Conservation (phyloP, 2,888 invertebrate species). For the Lasioglossum zephyrum region DNA sequence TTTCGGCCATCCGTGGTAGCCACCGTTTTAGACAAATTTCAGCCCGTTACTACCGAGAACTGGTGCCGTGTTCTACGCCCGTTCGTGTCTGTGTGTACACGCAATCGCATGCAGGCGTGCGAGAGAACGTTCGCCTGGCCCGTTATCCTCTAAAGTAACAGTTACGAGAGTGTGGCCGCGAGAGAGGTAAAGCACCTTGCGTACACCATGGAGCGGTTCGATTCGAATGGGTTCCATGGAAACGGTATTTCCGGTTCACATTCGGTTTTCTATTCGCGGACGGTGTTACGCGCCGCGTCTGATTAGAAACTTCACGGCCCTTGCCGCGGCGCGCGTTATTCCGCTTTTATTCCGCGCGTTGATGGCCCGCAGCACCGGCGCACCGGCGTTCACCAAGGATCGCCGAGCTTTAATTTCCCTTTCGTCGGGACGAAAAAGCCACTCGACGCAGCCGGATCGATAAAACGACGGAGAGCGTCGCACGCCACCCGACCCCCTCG, state of each 20-base stretch:
- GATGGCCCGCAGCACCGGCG: conserved; percentile 10
- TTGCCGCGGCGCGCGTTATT: conserved; percentile 3
- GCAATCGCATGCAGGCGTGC: conserved; percentile 52
- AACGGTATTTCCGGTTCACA: conserved; percentile 79
- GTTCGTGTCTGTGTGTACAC: conserved; percentile 23
- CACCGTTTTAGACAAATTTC: conserved; percentile 42
- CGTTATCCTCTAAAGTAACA: conserved; percentile 75
- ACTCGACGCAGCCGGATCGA: conserved; percentile 4
- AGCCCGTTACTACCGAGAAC: conserved; percentile 51
- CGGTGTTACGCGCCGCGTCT: conserved; percentile 68
- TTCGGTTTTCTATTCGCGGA: conserved; percentile 70
- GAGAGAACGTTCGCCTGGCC: conserved; percentile 34
- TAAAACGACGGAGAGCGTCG: not conserved
- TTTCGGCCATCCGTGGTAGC: not conserved
- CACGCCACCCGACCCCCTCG: not conserved
- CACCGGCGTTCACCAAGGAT: conserved; percentile 7
- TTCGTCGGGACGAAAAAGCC: conserved; percentile 30
- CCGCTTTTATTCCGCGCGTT: not conserved
- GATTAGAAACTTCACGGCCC: conserved; percentile 71
- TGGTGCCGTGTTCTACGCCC: not conserved
- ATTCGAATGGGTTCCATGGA: conserved; percentile 75
- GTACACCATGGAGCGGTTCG: conserved; percentile 62
- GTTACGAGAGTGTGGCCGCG: conserved; percentile 63
- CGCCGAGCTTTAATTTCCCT: conserved; percentile 52
- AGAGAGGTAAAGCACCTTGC: conserved; percentile 69